These are phyloP conservation scores for Sipha maydis DNA, from an alignment of 2,888 invertebrate species.

Conservation along the genomic window DNA sequence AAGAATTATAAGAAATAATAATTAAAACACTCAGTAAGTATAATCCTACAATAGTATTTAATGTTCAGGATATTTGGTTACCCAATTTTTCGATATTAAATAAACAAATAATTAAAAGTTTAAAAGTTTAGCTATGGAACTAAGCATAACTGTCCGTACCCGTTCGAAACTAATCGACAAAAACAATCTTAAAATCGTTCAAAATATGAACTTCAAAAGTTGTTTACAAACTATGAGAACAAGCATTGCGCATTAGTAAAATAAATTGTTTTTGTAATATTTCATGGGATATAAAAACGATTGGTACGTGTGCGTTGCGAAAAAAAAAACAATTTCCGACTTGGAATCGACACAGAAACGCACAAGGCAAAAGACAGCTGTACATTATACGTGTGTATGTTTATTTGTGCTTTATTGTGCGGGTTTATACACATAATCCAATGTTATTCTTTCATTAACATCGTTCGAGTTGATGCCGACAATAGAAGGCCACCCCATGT, in stretches of 20 bases:
- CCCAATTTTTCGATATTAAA: too few relatives aligned
- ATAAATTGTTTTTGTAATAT: neutral
- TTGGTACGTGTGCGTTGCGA: neutral
- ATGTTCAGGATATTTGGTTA: too few relatives aligned
- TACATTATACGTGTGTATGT: constrained; percentile 61
- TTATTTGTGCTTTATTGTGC: constrained; percentile 62
- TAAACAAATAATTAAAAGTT: too few relatives aligned
- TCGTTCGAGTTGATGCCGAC: constrained; percentile 62
- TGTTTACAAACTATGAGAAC: too few relatives aligned
- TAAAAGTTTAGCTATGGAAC: too few relatives aligned
- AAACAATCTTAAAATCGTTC: too few relatives aligned
- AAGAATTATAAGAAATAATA: too few relatives aligned
- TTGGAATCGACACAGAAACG: constrained; percentile 31
- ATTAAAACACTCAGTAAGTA: too few relatives aligned
- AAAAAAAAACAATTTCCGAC: constrained; percentile 19
- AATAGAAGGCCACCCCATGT: constrained; percentile 59
- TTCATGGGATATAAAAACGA: neutral
- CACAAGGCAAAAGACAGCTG: constrained; percentile 52
- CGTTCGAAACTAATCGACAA: too few relatives aligned
- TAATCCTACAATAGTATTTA: too few relatives aligned
- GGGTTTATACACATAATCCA: constrained; percentile 62
- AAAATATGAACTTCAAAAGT: too few relatives aligned
- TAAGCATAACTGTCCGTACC: too few relatives aligned
- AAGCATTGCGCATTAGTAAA: neutral
- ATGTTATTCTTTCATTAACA: constrained; percentile 62